Conservation (phyloP, 2,888 invertebrate genomes). For the Drosophila longiperda region DNA sequence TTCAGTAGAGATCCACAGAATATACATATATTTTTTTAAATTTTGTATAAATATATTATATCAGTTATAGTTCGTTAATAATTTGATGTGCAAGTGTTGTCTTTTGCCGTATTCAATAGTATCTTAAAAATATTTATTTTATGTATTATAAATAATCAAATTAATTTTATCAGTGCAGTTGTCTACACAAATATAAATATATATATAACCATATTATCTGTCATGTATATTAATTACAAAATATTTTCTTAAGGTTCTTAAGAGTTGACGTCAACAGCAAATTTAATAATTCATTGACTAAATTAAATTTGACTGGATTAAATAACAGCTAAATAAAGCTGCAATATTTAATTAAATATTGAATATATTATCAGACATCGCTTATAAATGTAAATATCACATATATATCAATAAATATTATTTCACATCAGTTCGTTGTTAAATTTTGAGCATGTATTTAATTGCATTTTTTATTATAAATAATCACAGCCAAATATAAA, state of each 20-base stretch:
- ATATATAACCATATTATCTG: neutral
- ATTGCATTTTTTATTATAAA: neutral
- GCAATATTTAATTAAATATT: too few species aligned
- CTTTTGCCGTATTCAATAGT: neutral
- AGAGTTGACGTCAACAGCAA: slow-evolving; percentile 47
- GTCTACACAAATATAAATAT: neutral
- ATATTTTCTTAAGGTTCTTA: slow-evolving; percentile 46
- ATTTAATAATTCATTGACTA: slow-evolving; percentile 64
- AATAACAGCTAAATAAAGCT: too few species aligned
- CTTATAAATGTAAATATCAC: too few species aligned
- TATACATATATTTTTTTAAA: neutral
- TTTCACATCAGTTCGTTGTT: too few species aligned
- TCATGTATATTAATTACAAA: slow-evolving; percentile 13
- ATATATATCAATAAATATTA: too few species aligned
- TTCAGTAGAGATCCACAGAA: neutral
- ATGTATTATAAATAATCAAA: neutral
- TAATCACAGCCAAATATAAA: neutral
- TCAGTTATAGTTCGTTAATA: too few species aligned
- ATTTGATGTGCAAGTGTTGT: neutral
- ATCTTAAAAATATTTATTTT: neutral
- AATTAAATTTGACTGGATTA: too few species aligned
- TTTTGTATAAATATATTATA: too few species aligned
- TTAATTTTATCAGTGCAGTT: neutral
- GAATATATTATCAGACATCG: too few species aligned
- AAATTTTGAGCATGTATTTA: too few species aligned